Evolutionary conservation across 1,140 invertebrate species (phyloP), one percentile per base, ranked within the genome.

Genomic region (Aphis gossypii): DNA sequence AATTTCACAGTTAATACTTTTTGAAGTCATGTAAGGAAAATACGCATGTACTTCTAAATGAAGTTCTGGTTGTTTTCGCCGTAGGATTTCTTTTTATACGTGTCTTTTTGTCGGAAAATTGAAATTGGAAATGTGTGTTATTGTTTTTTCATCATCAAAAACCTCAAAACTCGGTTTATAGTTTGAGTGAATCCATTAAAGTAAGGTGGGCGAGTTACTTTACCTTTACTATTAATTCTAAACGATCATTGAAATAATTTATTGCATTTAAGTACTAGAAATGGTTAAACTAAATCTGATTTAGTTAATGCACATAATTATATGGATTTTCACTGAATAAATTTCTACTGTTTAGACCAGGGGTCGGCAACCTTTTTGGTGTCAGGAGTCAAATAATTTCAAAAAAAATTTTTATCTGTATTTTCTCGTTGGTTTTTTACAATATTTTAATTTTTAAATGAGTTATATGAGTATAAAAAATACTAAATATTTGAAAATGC

Each of bases 161-260:
- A 44, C 6, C 4, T n/a, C 2, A 92, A 38, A 8, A 92, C 41
- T 41, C 51, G 56, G 25, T 92, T 92, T 11, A 92, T 92, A 6
- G 60, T 60, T 68, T 76, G 68, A 30, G 68, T 92, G 20, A 92
- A 44, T 25, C 90, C 90, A 18, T 14, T 92, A 11, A 92, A 92
- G 20, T 35, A 92, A 1, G 60, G 60, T 5, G 44, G 54, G 2
- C 44, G 56, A 30, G 51, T 92, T 5, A 92, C 11, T 44, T 56
- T 90, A 0, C 38, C 48, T 56, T 90, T 89, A 21, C 35, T 30
- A 56, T 60, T 90, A 35, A 90, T 9, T 60, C 60, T 90, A 5
- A 48, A 30, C 35, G 11, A 30, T 90, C 44, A 56, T 46, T 30
- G 23, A 87, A 87, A 87, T 92, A 82, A 41, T 46, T 23, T 46